Evolutionary conservation across 1,140 invertebrate species (phyloP).

Genomic region (Bombus difficillimus): DNA sequence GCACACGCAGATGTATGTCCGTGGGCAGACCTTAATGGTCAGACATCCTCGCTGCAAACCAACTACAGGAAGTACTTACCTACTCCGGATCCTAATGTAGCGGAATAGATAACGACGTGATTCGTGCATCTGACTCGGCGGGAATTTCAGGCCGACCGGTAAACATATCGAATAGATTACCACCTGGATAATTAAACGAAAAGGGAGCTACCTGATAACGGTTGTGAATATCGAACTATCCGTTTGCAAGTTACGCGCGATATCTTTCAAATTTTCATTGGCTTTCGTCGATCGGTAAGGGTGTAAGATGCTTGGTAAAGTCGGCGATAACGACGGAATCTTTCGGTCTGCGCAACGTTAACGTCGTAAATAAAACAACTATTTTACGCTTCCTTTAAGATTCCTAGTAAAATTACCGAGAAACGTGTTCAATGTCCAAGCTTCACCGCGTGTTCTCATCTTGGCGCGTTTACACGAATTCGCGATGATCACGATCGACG

Average conservation of each 20-base stretch:
- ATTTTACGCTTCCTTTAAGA: no score
- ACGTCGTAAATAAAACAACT: no score
- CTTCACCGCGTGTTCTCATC: no score
- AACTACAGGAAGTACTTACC: conserved; percentile 32
- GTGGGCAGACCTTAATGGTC: conserved; percentile 52
- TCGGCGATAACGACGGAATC: no score
- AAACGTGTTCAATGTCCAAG: no score
- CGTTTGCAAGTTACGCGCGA: neutral
- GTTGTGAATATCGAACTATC: neutral
- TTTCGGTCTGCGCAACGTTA: no score
- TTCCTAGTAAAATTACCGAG: no score
- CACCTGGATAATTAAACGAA: neutral
- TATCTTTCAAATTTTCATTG: neutral
- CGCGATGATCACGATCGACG: neutral
- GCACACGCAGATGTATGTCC: neutral
- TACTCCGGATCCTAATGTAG: conserved; percentile 38
- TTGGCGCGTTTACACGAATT: neutral
- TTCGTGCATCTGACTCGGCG: neutral
- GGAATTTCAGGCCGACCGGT: neutral
- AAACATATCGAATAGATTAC: neutral
- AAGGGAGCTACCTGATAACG: accelerated
- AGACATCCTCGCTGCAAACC: conserved; percentile 27
- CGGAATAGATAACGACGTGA: conserved; percentile 41
- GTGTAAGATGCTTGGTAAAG: no score
- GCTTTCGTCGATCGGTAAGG: no score